Base-by-base conservation (phyloP, 2,797 vertebrate species). In the Macroramphosus scolopax region DNA sequence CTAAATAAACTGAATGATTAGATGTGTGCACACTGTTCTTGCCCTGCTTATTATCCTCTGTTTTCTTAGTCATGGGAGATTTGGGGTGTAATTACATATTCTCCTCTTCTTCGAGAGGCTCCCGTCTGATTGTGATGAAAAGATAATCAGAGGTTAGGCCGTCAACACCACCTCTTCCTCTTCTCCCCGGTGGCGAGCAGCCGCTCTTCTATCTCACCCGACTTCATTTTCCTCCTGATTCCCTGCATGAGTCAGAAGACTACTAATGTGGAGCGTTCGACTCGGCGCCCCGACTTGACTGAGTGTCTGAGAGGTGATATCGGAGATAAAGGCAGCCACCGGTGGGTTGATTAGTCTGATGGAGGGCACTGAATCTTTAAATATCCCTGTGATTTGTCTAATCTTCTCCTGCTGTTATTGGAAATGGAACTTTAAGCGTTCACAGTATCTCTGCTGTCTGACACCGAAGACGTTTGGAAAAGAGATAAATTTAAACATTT, bases 101-200 rank as follows among this genome's bases (percentile, higher is more conserved):
- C 75, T 69, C 49, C 63, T 80, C 71, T 71, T 72, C 73, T 48
- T 66, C 49, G 37, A 85, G 80, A 77, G 77, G 57, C 75, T 83
- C 57, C 70, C 42, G 48, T 77, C 78, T 85, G 87, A 87, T 84
- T 83, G 82, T 83, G 85, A 88, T 86, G 86, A 85, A 84, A 79
- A 84, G 82, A 84, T 88, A 89, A 88, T 89, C 88, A 89, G 76
- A 83, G 83, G 89, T 90, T 88, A 89, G 79, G 63, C 71, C 69
- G 71, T 88, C 85, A 85, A 78, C 68, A 51, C 67, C 35, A 41
- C 68, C 29, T 26, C 38, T 37, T 22, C 55, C 67, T 61, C 56
- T 35, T 37, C 44, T 49, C 51, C 17, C 57, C 16, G 14, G 50
- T 0, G 16, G 78, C 74, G 51, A 68, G 63, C 55, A 31, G 63